Conservation (phyloP, 2,797 vertebrate species). For the Tympanoctomys barrerae region DNA sequence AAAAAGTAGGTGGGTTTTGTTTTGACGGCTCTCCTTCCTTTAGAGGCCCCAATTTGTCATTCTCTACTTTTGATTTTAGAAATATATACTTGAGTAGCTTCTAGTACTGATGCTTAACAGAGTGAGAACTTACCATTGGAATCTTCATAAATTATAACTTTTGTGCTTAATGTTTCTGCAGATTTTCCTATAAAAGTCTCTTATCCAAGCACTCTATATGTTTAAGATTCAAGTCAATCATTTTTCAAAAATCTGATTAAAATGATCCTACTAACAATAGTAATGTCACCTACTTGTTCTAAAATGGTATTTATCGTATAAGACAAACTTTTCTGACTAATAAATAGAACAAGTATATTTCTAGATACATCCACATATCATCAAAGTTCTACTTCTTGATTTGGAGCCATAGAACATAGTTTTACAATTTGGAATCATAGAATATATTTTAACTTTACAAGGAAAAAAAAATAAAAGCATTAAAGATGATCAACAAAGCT, state of each 20-base stretch:
- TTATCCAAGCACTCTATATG: neutral
- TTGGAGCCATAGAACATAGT: neutral
- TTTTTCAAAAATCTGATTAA: neutral
- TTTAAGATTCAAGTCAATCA: neutral
- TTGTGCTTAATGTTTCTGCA: neutral
- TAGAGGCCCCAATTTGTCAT: accelerated
- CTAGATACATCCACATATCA: neutral
- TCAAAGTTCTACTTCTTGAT: neutral
- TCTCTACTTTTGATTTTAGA: neutral
- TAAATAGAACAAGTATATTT: neutral
- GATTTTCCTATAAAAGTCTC: neutral
- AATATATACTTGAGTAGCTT: neutral
- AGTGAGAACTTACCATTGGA: neutral
- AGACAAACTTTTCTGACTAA: neutral
- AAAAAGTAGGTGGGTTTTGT: neutral
- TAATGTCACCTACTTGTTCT: neutral
- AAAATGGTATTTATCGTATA: conserved; percentile 5
- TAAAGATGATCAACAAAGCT: neutral
- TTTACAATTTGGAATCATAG: neutral
- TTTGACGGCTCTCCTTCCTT: neutral
- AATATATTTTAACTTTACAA: neutral
- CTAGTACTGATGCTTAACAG: neutral
- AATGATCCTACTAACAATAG: neutral
- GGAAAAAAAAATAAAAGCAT: neutral
- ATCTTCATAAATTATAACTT: neutral